Evolutionary conservation across 2,888 invertebrate species (phyloP).

Genomic region (Drosophila lutescens): DNA sequence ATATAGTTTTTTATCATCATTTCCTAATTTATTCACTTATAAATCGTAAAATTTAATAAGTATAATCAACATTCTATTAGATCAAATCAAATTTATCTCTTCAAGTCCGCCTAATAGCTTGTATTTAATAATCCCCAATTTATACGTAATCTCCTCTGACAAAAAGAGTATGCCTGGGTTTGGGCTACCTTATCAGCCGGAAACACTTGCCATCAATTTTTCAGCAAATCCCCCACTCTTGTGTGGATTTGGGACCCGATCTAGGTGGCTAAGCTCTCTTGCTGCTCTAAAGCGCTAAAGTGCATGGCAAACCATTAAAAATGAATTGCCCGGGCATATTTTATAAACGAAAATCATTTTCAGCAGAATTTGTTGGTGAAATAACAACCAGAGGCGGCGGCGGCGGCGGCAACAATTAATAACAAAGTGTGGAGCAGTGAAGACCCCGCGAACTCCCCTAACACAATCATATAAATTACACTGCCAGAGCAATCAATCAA

Average conservation of each 20-base stretch:
- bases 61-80: background rate
- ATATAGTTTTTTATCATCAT: too few species aligned
- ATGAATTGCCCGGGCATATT: conserved; percentile 64
- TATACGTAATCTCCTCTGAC: background rate
- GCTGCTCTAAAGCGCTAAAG: conserved; percentile 25
- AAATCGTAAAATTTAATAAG: too few species aligned
- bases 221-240: conserved; percentile 9
- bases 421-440: conserved; percentile 49
- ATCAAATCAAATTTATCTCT: background rate
- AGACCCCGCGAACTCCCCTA: conserved; percentile 46
- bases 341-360: conserved; percentile 65
- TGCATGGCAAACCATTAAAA: conserved; percentile 63
- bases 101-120: background rate
- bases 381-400: conserved; percentile 54
- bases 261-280: conserved; percentile 21
- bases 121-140: background rate
- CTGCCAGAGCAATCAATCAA: conserved; percentile 74
- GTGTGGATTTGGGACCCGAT: conserved; percentile 39
- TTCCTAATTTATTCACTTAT: too few species aligned
- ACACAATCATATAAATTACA: conserved; percentile 80
- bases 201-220: conserved; percentile 32
- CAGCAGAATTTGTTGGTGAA: conserved; percentile 65
- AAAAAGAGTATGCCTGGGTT: conserved; percentile 13
- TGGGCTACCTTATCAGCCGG: background rate
- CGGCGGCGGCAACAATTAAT: conserved; percentile 66